Evolutionary conservation across 2,888 invertebrate species (phyloP).

Genomic region (Drosophila robusta): DNA sequence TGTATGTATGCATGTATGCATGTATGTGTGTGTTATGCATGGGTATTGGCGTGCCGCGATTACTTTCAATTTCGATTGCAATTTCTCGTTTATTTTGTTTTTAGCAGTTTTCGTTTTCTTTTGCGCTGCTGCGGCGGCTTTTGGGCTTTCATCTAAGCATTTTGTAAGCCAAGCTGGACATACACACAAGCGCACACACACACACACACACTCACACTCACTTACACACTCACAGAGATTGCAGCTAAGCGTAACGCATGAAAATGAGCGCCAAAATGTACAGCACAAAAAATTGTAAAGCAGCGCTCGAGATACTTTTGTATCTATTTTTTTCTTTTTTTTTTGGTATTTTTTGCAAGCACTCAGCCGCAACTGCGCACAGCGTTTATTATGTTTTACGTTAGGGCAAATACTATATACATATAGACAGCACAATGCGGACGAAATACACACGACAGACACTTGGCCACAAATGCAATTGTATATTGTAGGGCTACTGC

Average conservation of each 20-base stretch:
- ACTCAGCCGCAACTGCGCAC: conserved; percentile 54
- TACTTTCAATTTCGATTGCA: conserved; percentile 62
- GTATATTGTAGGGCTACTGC: conserved; percentile 2
- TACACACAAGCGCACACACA: conserved; percentile 14
- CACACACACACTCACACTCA: conserved; percentile 7
- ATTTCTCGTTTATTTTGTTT: conserved; percentile 41
- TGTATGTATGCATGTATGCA: background rate
- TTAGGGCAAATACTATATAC: conserved; percentile 20
- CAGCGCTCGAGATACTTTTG: conserved; percentile 54
- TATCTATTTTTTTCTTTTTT: conserved; percentile 8
- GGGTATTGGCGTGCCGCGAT: conserved; percentile 25
- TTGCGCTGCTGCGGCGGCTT: conserved; percentile 36
- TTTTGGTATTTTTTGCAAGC: conserved; percentile 40
- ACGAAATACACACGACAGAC: conserved; percentile 25
- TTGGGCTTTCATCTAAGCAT: conserved; percentile 66
- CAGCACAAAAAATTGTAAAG: conserved; percentile 16
- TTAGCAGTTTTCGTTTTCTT: conserved; percentile 48
- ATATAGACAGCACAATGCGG: conserved; percentile 23
- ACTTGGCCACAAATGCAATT: conserved; percentile 39
- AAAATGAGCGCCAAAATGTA: conserved; percentile 60
- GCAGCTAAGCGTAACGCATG: conserved; percentile 78
- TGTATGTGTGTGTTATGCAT: background rate
- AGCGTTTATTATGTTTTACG: conserved; percentile 44
- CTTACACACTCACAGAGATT: conserved; percentile 13
- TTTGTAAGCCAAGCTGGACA: conserved; percentile 68